phyloP scores from a whole-genome alignment of 2,888 invertebrate genomes.

The Scotopteryx bipunctaria region DNA sequence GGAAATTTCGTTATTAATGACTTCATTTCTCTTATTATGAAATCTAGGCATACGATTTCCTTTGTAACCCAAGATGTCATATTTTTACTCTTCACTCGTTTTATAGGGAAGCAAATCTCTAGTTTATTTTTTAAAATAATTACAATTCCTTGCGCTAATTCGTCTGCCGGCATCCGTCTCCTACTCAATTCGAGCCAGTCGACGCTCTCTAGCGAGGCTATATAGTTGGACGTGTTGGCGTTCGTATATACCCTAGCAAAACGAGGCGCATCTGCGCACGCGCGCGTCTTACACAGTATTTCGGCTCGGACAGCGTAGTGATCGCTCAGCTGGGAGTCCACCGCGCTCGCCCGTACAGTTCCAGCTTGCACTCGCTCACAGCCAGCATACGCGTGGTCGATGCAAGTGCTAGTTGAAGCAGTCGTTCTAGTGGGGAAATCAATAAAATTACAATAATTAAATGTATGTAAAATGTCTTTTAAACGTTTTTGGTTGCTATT shows the following conservation, averaged over 20 bases:
- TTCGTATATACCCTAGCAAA: neutral
- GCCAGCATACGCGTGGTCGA: constrained; percentile 1
- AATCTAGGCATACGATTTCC: neutral
- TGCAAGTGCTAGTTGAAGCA: neutral
- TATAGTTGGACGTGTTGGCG: neutral
- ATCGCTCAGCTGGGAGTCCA: constrained; percentile 1
- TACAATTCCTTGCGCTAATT: neutral
- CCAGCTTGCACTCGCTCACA: neutral
- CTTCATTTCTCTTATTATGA: neutral
- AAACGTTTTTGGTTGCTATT: neutral
- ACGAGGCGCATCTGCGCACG: neutral
- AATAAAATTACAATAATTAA: constrained; percentile 1
- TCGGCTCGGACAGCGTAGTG: constrained; percentile 8
- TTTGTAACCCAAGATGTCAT: constrained; percentile 1
- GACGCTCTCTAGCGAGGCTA: constrained; percentile 1
- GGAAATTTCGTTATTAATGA: neutral
- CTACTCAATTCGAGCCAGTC: constrained; percentile 1
- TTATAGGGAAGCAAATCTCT: neutral
- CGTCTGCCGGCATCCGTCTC: neutral
- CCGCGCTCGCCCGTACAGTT: neutral
- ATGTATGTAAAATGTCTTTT: neutral
- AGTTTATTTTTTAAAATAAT: constrained; percentile 3
- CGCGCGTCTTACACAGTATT: constrained; percentile 1
- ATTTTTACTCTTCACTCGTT: neutral
- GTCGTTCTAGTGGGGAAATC: constrained; percentile 7